Base-by-base conservation (phyloP, 1,140 invertebrate genomes). In the Lanistes nyassanus region DNA sequence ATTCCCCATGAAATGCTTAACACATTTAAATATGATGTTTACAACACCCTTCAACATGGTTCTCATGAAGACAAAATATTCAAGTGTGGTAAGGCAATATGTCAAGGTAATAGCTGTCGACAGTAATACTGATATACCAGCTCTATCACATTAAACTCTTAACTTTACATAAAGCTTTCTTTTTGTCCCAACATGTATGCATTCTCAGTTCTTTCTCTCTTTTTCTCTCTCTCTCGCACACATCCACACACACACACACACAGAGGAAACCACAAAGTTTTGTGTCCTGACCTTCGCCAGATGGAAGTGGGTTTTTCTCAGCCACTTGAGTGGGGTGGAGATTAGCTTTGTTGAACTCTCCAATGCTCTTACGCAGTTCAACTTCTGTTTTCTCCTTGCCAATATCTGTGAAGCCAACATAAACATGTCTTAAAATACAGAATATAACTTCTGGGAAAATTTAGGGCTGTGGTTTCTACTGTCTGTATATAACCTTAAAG, bases 301-400 rank as follows among this genome's bases (percentile, higher is more conserved):
- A 94, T 67, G 96, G 96, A 75, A 97, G 90, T 76, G 95, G 92
- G 75, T 94, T 95, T 88, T 97, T 97, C 85, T 97, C 95, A 75
- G 94, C 92, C 62, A 95, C 96, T 78, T 93, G 92, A 13, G 94
- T 93, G 82, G 95, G 94, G 85, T 95, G 95, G 88, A 97, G 74
- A 56, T 72, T 76, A 36, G 58, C 67, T 31, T 70, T 77, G n/a
- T 80, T 75, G 62, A 85, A 85, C 16, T 93, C 92, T 29, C 71
- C 76, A 29, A 84, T 82, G 9, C 60, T 72, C 16, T 76, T 68
- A 21, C 73, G 76, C 23, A 82, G 70, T 55, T 77, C 78, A 19
- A 66, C 42, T 51, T 81, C 80, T 36, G 72, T 53, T 68, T 83
- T 83, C 72, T 81, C 82, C 39, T 77, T 56, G 6, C 29, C 76